Evolutionary conservation across 2,888 invertebrate species (phyloP).

Genomic region (Dromius quadrimaculatus): DNA sequence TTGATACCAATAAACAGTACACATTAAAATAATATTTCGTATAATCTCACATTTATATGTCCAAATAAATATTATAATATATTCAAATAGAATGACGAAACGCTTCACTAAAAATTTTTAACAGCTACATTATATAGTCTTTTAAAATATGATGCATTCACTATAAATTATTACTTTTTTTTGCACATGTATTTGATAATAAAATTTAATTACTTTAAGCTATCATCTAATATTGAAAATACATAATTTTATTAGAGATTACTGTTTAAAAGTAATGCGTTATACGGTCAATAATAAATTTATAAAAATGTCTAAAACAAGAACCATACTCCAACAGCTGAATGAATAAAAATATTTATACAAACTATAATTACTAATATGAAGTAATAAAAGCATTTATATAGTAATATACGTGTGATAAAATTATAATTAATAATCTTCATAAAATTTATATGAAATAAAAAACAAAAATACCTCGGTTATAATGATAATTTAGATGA

Average conservation of each 20-base stretch:
- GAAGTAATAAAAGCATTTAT: slow-evolving; percentile 8
- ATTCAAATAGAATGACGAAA: background rate
- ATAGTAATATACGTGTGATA: slow-evolving; percentile 9
- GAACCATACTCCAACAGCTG: background rate
- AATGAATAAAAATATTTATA: background rate
- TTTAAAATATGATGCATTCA: background rate
- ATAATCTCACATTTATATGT: slow-evolving; percentile 13
- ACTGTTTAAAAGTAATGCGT: slow-evolving; percentile 8
- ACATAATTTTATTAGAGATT: slow-evolving; percentile 5
- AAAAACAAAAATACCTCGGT: slow-evolving; percentile 3
- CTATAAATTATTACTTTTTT: slow-evolving; percentile 2
- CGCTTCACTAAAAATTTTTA: background rate
- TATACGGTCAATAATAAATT: slow-evolving; percentile 8
- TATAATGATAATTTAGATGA: slow-evolving; percentile 12
- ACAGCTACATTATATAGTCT: background rate
- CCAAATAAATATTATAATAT: slow-evolving; percentile 16
- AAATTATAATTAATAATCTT: background rate
- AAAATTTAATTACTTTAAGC: background rate
- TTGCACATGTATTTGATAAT: slow-evolving; percentile 1
- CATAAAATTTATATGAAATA: slow-evolving; percentile 2
- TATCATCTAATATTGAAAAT: background rate
- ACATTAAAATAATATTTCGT: slow-evolving; percentile 3
- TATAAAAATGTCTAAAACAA: slow-evolving; percentile 5
- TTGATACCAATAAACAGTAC: slow-evolving; percentile 1
- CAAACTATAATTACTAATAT: background rate